phyloP scores from a whole-genome alignment of 2,888 invertebrate genomes.

The Spatulosminthurus flaviceps region DNA sequence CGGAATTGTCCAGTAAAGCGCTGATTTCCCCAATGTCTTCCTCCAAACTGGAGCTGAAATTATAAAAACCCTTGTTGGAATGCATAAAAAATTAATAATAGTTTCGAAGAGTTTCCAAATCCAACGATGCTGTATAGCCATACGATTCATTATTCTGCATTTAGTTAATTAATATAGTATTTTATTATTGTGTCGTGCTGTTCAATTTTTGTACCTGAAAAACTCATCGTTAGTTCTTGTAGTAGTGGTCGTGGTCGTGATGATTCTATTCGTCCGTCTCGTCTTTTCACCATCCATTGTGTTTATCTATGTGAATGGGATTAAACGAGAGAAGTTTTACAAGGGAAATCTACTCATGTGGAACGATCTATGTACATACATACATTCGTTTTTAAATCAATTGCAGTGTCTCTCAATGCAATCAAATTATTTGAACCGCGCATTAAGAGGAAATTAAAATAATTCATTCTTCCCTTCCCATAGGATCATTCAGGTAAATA shows the following conservation, averaged over 20 bases:
- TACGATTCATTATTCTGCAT: too few relatives aligned
- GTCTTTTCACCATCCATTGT: conserved; percentile 45
- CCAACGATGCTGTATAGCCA: too few relatives aligned
- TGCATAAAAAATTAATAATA: too few relatives aligned
- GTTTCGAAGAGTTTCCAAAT: too few relatives aligned
- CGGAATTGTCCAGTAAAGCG: conserved; percentile 74
- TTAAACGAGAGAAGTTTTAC: neutral
- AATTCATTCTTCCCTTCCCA: too few relatives aligned
- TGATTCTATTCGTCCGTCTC: conserved; percentile 48
- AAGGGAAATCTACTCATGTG: neutral
- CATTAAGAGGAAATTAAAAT: too few relatives aligned
- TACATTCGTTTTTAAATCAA: neutral
- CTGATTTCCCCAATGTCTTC: conserved; percentile 47
- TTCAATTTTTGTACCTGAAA: conserved; percentile 36
- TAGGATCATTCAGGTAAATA: too few relatives aligned
- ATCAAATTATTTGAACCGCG: neutral
- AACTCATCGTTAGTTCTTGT: conserved; percentile 50
- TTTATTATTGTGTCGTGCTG: too few relatives aligned
- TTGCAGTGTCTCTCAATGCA: neutral
- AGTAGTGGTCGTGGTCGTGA: conserved; percentile 59
- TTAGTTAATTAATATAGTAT: too few relatives aligned
- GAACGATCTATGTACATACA: neutral
- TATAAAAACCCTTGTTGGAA: neutral
- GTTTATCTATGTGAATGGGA: conserved; percentile 9
- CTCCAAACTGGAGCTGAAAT: conserved; percentile 19